These are phyloP conservation scores for Falcunculus frontatus DNA, from an alignment of 2,113 vertebrate genomes.

Conservation along the genomic window DNA sequence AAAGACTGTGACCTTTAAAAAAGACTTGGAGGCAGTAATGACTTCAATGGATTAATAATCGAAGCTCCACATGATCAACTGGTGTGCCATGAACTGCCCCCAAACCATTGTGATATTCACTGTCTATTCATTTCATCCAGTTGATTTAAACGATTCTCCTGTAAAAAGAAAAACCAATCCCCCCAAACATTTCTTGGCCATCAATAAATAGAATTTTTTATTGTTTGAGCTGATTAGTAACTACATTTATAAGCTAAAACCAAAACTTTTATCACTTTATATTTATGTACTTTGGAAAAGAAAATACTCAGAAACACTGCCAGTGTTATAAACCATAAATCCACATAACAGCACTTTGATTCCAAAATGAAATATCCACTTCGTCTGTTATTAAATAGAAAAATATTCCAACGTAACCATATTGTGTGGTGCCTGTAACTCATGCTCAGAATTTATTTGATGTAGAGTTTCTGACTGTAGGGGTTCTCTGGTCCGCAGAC, in stretches of 20 bases:
- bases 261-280: slow-evolving; percentile 51
- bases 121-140: slow-evolving; percentile 4
- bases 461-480: slow-evolving; percentile 22
- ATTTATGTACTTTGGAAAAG: slow-evolving; percentile 43
- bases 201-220: slow-evolving; percentile 43
- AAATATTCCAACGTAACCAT: slow-evolving; percentile 18
- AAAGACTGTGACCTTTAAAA: slow-evolving; percentile 21
- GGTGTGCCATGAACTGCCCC: background rate
- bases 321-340: slow-evolving; percentile 40
- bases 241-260: slow-evolving; percentile 35
- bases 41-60: background rate
- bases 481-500: slow-evolving; percentile 9
- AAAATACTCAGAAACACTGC: slow-evolving; percentile 42
- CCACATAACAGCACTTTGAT: slow-evolving; percentile 39
- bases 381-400: slow-evolving; percentile 40
- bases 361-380: slow-evolving; percentile 39
- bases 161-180: background rate
- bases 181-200: slow-evolving; percentile 16
- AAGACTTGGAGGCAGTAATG: background rate
- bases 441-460: slow-evolving; percentile 15
- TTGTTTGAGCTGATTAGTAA: slow-evolving; percentile 54
- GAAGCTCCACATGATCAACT: background rate
- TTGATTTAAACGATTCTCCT: background rate
- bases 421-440: slow-evolving; percentile 31
- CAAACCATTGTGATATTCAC: background rate